phyloP scores from a whole-genome alignment of 1,140 invertebrate genomes.

The Temnothorax nylanderi region DNA sequence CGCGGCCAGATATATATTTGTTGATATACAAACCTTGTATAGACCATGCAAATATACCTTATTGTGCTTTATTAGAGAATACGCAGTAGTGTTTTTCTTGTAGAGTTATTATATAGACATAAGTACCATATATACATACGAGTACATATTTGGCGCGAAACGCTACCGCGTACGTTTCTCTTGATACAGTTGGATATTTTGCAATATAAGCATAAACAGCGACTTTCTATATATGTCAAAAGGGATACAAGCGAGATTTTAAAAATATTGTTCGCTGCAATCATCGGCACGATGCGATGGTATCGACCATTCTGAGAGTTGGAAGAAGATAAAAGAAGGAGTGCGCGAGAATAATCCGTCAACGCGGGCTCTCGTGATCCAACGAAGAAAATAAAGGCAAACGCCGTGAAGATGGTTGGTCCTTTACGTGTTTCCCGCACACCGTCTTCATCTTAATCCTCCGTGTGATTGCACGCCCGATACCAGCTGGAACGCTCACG shows the following conservation, averaged over 20 bases:
- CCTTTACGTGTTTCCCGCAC: constrained; percentile 67
- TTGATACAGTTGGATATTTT: not conserved
- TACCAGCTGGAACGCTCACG: constrained; percentile 82
- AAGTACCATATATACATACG: not conserved
- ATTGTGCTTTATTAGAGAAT: not conserved
- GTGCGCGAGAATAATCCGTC: constrained; percentile 78
- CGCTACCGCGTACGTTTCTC: not conserved
- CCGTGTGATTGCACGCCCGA: constrained; percentile 83
- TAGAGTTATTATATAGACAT: not conserved
- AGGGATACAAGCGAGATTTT: not conserved
- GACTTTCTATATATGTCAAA: not conserved
- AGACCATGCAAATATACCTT: not conserved
- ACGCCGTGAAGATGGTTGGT: constrained; percentile 72
- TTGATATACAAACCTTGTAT: too few relatives aligned
- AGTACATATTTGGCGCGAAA: not conserved
- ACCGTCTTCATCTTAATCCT: constrained; percentile 82
- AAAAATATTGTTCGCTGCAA: constrained; percentile 12
- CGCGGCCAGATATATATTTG: too few relatives aligned
- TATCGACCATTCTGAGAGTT: constrained; percentile 1
- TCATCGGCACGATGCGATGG: not conserved
- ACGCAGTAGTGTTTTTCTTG: not conserved
- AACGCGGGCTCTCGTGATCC: constrained; percentile 70
- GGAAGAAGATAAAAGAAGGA: not conserved
- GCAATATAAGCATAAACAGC: not conserved
- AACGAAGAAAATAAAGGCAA: constrained; percentile 80